Base-by-base conservation (phyloP, 2,113 vertebrate genomes). In the Dolichotis patagonum region DNA sequence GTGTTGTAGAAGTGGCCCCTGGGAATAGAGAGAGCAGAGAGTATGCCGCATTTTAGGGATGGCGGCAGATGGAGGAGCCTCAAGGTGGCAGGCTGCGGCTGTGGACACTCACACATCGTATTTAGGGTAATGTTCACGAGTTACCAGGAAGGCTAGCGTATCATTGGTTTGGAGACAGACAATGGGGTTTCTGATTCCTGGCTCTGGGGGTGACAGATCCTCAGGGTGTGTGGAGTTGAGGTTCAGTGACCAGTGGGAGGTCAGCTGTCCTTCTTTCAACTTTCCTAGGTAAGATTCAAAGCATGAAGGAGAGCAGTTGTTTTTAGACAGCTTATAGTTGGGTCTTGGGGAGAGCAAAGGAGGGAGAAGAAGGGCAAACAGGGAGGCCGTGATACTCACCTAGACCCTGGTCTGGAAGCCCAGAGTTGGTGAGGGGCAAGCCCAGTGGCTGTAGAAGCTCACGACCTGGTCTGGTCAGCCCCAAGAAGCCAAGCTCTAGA, bases 1-100 rank as follows among this genome's bases (percentile, higher is more conserved):
- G 99, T 99, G 96, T 99, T 99, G 98, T 99, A 99, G 87, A 99
- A 98, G 97, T 99, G 99, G 92, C 99, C 97, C 17, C 99, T 99
- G 97, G 56, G 75, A 41, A 60, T 3, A 80, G 85, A 84, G 8
- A 80, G 84, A 84, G 12, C 58, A 7, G 49, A 11, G 28, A 2
- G 1, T 24, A 1, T 4, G 4, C 13, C 38, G 35, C 65, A 28
- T 26, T 24, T 52, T 9, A 20, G 38, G 65, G 38, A 43, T 32
- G 43, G 43, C 38, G 11, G 10, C 24, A 11, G 32, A 32, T 17
- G 24, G 0, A 0, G 32, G 46, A 71, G 12, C 5, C 43, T 78
- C 0, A 0, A 10, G 20, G 24, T n/a, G 38, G 13, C 0, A 0
- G 38, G 12, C 24, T 0, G 1, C 56, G 88, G 32, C 77, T n/a